Base-by-base conservation (phyloP, 2,113 vertebrate species). In the Pao palembangensis region DNA sequence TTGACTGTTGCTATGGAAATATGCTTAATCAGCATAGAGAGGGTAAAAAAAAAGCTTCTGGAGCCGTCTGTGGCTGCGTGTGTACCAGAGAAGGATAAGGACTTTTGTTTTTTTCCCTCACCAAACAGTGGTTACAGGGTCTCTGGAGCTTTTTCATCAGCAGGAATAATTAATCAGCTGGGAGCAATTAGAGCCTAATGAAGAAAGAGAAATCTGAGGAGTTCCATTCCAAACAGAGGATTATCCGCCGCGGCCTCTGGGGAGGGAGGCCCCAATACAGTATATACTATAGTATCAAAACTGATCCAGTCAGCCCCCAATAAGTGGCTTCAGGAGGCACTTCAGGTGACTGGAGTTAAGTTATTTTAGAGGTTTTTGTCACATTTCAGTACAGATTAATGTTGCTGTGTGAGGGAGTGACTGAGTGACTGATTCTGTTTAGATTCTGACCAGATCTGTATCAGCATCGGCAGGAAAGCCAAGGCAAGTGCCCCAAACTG, bases 151-250 rank as follows among this genome's bases (percentile, higher is more conserved):
- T 34, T 61, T 47, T 71, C 51, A 82, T 76, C 57, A 69, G 71
- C 61, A 58, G 52, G 63, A 62, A 68, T 84, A 87, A 89, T 88
- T 73, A 77, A 82, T 79, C 65, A 34, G 76, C 58, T 52, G 76
- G 69, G 84, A 86, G 71, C 68, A 73, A 75, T 84, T 81, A 74
- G 67, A 23, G 20, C 6, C 21, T 49, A 85, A 80, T 51, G 84
- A 80, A 67, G 62, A 61, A 71, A 52, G 44, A 61, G 67, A 68
- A 64, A 79, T 57, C 19, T 16, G 57, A 69, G 68, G 64, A 80
- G 72, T 87, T 85, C 43, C 54, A 76, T 53, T 28, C 58, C 55
- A 82, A 83, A 85, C 79, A 85, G 67, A 67, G 57, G 64, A 86
- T 80, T 67, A 82, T 44, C 66, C 28, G 51, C 34, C 55, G 75